Evolutionary conservation across 2,797 vertebrate species (phyloP).

Genomic region (Sebastes iracundus): DNA sequence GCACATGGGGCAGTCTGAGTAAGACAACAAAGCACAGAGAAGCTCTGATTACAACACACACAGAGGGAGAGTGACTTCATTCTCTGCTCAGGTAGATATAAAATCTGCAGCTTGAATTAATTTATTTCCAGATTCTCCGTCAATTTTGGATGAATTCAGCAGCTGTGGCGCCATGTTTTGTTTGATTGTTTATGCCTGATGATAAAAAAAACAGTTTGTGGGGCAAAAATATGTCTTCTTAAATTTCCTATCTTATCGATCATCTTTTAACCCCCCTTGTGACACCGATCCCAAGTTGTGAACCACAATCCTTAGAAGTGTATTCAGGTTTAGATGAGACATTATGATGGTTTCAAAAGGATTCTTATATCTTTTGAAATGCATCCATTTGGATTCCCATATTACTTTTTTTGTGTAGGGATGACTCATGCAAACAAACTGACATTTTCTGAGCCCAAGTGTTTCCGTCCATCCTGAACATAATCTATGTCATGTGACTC

Average conservation of each 20-base stretch:
- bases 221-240: not conserved
- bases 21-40: no score
- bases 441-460: not conserved
- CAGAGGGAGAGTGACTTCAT: no score
- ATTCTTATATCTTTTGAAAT: not conserved
- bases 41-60: no score
- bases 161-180: not conserved
- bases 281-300: not conserved
- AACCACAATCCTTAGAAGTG: not conserved
- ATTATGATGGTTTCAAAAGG: not conserved
- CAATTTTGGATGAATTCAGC: not conserved
- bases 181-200: not conserved
- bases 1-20: fast-evolving
- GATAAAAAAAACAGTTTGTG: not conserved
- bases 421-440: not conserved
- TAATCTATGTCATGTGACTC: not conserved
- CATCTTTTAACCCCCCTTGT: not conserved
- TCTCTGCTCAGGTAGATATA: no score
- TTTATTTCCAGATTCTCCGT: not conserved
- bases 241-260: not conserved
- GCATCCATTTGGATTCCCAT: not conserved
- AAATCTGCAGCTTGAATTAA: not conserved
- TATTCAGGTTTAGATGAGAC: not conserved
- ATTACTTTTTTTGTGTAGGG: not conserved
- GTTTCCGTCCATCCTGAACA: not conserved